Conservation (phyloP, 2,797 vertebrate genomes). For the Eulemur coronatus region DNA sequence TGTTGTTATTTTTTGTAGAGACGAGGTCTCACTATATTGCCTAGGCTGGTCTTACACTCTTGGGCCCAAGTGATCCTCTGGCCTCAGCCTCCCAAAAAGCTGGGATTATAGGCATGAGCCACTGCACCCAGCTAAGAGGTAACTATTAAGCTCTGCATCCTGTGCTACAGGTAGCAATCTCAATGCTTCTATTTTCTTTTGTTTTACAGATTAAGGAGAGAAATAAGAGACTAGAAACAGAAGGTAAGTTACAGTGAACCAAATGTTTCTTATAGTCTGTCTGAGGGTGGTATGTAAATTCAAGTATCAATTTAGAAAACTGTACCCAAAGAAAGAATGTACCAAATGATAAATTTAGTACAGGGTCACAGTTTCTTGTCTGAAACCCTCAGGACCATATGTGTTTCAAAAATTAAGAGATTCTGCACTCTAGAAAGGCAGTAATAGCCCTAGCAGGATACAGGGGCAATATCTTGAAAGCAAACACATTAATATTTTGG, state of each 20-base stretch:
- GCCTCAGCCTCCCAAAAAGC: not conserved
- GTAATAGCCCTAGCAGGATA: not conserved
- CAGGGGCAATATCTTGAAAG: not conserved
- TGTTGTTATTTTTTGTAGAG: not conserved
- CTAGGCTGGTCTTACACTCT: not conserved
- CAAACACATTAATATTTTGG: not conserved
- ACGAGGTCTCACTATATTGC: not conserved
- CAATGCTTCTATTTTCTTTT: not conserved
- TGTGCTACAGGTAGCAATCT: not conserved
- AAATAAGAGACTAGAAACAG: not conserved
- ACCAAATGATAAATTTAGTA: conserved; percentile 15
- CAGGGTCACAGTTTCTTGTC: not conserved
- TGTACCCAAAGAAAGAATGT: not conserved
- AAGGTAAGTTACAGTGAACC: not conserved
- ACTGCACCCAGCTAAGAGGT: not conserved
- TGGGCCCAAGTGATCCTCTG: too few species aligned
- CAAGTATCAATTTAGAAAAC: conserved; percentile 18
- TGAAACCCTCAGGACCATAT: not conserved
- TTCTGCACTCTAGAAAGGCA: conserved; percentile 8
- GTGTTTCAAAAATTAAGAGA: not conserved
- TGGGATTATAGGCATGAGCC: not conserved
- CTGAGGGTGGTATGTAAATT: not conserved
- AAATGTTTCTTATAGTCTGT: not conserved
- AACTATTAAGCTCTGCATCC: not conserved
- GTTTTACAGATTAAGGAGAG: not conserved